Evolutionary conservation across 2,797 vertebrate species (phyloP), one percentile per base, ranked within the genome.

Genomic region (Melanotaenia parkinsoni): DNA sequence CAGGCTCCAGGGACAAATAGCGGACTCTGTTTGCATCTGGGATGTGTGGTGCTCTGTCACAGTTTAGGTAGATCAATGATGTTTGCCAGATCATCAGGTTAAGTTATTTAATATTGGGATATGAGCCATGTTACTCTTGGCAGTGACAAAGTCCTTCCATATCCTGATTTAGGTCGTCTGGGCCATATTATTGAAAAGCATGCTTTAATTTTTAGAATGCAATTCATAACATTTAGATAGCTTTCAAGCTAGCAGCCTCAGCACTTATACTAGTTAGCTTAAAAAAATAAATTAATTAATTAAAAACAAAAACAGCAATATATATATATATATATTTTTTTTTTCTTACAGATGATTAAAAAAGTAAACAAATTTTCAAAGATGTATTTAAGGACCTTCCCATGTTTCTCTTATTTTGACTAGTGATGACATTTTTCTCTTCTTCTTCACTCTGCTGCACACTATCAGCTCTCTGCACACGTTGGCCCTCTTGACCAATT

Each of bases 381-480:
- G 30, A 68, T 70, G 38, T 53, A 50, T 40, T 63, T 18, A n/a
- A 22, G n/a, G 47, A n/a, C 47, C 18, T 47, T 50, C 11, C 2
- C 50, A 24, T 51, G 45, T 47, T 47, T 47, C 45, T 47, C 7
- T n/a, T 47, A 47, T 47, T 47, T 51, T 51, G 50, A 10, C 50
- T 24, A 32, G 18, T 69, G 26, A 58, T 63, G 58, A 58, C 63
- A 64, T 33, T 24, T 10, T 72, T 35, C 58, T 47, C 40, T 5
- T 67, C 24, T 60, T 50, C n/a, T 10, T 72, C 33, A 33, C 67
- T 63, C 58, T 3, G 57, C 14, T 63, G 63, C 63, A 77, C 67
- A 70, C 63, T 76, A 81, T 87, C 83, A 73, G 82, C 73, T 58
- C 54, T 67, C 51, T 73, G 74, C 86, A 84, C 76, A 64, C 71